These are phyloP conservation scores for Clytia hemisphaerica DNA, from an alignment of 30 jellyfish, hydroid and myxozoan genomes.

Conservation along the genomic window DNA sequence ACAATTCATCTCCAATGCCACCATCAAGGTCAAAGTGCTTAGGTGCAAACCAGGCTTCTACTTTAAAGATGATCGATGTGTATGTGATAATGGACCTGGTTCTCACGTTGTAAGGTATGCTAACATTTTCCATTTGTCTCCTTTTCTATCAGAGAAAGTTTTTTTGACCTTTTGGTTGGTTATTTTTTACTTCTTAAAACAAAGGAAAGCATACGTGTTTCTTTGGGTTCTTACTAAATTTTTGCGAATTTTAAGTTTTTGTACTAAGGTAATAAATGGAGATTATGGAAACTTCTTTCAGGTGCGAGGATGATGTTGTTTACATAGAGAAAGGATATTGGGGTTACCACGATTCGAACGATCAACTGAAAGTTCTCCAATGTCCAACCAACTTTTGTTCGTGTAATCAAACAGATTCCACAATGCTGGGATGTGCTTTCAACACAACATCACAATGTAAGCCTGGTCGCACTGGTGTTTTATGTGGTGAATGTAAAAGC, in stretches of 20 bases:
- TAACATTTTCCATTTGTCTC: too few species aligned
- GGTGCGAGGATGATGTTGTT: constrained; percentile 39
- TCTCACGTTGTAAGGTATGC: too few species aligned
- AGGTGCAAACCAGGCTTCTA: constrained; percentile 2
- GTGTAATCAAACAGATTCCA: constrained; percentile 16
- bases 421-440: constrained; percentile 35
- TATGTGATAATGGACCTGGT: constrained; percentile 6
- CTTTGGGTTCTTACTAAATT: too few species aligned
- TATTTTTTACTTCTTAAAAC: too few species aligned
- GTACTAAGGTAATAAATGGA: too few species aligned
- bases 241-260: too few species aligned
- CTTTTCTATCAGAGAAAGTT: too few species aligned
- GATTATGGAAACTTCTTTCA: too few species aligned
- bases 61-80: background rate
- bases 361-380: constrained; percentile 19
- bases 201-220: too few species aligned
- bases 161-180: too few species aligned
- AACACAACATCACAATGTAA: constrained; percentile 36
- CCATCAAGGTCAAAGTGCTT: background rate
- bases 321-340: constrained; percentile 44
- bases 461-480: constrained; percentile 34
- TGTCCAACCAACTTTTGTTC: constrained; percentile 44
- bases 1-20: background rate
- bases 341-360: constrained; percentile 33
- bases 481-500: constrained; percentile 57